Evolutionary conservation across 2,888 invertebrate species (phyloP), one percentile per base, ranked within the genome.

Genomic region (Andrena haemorrhoa): DNA sequence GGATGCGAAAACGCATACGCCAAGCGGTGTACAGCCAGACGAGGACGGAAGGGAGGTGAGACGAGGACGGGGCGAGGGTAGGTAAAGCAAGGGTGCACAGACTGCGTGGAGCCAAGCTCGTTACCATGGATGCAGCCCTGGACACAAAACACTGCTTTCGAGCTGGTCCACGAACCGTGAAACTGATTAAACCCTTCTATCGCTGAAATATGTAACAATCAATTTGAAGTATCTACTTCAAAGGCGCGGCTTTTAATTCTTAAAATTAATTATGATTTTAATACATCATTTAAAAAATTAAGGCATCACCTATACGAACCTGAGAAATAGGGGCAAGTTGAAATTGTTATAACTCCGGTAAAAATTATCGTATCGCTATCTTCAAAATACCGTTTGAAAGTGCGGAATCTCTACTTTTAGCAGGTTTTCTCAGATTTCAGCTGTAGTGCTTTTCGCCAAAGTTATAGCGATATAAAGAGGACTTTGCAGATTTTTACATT

Each of bases 41-140:
- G 78, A 78, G 79, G 78, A 82, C 78, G 77, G 77, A 78, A 60
- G 51, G 53, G 79, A 74, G 78, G 83, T 79, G 77, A 79, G 81
- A 63, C 60, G 58, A 81, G 75, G 82, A 70, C 78, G 66, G 53
- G 74, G 51, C 60, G 33, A 77, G 75, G 74, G 69, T 73, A 65
- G 74, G 69, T 73, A 65, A 49, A 72, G 72, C 71, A 75, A 71
- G 77, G 77, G 68, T 68, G 81, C 75, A 66, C 70, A 77, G 83
- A 81, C 79, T 56, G 77, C 69, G 51, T 23, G 79, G 77, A 85
- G 80, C 82, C 78, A 73, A 77, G 35, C 76, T 84, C 84, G 84
- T 85, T 85, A 84, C 70, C 75, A 73, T 53, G 85, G 85, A 85
- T 79, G 65, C 82, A 79, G 77, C 69, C 69, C 65, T 63, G 49